phyloP scores from a whole-genome alignment of 2,113 vertebrate genomes.

The Clarias macrocephalus region DNA sequence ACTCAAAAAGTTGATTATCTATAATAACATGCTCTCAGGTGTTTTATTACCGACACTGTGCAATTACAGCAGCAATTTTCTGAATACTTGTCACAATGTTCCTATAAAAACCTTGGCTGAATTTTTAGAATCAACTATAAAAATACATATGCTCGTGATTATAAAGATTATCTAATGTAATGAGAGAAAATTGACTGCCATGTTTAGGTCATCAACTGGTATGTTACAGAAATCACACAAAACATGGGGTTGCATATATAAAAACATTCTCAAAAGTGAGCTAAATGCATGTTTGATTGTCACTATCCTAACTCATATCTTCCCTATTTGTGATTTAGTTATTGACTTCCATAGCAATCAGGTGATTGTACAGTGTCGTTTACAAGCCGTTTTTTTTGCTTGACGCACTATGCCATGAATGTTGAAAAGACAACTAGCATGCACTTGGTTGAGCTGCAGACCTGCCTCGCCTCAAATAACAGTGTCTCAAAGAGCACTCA shows the following conservation, averaged over 20 bases:
- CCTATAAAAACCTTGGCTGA: not conserved
- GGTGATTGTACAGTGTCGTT: not conserved
- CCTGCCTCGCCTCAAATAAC: not conserved
- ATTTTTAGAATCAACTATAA: not conserved
- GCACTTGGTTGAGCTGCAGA: no score
- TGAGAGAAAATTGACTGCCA: not conserved
- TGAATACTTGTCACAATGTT: not conserved
- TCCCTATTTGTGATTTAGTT: not conserved
- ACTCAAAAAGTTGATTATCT: not conserved
- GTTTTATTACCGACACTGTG: not conserved
- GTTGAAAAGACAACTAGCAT: no score
- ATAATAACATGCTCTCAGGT: not conserved
- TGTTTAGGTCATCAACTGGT: not conserved
- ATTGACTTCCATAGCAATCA: not conserved
- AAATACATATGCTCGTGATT: not conserved
- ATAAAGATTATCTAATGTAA: not conserved
- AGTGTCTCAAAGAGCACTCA: slow-evolving; percentile 71
- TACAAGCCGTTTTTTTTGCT: no score
- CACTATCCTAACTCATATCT: not conserved
- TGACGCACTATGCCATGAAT: no score
- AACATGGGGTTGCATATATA: not conserved
- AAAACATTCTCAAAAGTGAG: not conserved
- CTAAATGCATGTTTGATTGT: not conserved
- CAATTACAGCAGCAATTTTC: not conserved
- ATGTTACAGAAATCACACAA: not conserved